These are phyloP conservation scores for Lamellibrachia satsuma DNA, from an alignment of 2,888 invertebrate species.

Conservation along the genomic window DNA sequence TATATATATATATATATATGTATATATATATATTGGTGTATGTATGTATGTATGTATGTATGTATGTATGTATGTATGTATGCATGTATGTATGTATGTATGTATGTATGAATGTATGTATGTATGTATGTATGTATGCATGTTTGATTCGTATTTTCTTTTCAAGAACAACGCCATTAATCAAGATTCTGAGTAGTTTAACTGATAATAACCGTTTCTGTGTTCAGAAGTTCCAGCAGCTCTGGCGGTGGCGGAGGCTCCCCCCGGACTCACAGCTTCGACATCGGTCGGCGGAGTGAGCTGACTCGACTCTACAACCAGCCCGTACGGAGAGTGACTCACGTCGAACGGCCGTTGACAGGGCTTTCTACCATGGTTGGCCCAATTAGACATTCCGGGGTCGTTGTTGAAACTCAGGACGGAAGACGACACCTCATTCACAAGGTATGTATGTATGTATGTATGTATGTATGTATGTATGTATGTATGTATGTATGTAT, in stretches of 20 bases:
- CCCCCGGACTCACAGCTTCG: not conserved
- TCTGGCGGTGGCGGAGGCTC: not conserved
- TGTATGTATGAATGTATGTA: not conserved
- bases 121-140: not conserved
- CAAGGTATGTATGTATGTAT: not conserved
- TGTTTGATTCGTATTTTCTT: not conserved
- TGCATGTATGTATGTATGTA: too few relatives aligned
- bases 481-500: too few relatives aligned
- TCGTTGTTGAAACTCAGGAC: not conserved
- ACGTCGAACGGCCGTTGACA: not conserved
- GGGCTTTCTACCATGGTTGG: not conserved
- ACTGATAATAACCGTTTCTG: not conserved
- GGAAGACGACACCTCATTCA: not conserved
- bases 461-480: too few relatives aligned
- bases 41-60: not conserved
- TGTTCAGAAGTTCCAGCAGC: not conserved
- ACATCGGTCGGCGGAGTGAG: not conserved
- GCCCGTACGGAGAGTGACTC: not conserved
- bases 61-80: too few relatives aligned
- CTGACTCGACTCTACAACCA: slow-evolving; percentile 17
- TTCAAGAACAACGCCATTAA: not conserved
- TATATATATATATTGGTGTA: not conserved
- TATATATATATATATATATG: too few relatives aligned
- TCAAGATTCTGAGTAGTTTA: not conserved
- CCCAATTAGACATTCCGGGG: not conserved